phyloP scores from a whole-genome alignment of 2,797 vertebrate species.

The Denticeps clupeoides region DNA sequence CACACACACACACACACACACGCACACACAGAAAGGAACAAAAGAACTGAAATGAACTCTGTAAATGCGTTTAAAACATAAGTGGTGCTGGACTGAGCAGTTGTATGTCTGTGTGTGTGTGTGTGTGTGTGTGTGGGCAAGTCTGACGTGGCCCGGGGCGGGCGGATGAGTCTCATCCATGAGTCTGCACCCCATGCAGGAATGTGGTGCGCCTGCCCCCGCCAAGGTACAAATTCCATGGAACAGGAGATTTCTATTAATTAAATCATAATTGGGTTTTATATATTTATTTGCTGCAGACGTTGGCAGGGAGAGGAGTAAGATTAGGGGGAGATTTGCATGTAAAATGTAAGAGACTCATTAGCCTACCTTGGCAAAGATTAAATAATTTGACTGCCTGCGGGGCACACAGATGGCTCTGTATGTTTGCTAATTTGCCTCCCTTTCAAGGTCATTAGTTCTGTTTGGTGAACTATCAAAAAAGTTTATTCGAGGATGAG shows the following conservation, averaged over 20 bases:
- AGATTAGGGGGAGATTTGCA: conserved; percentile 70
- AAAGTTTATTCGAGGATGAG: conserved; percentile 63
- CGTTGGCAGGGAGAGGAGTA: conserved; percentile 53
- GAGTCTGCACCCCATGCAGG: conserved; percentile 47
- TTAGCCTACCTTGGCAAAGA: conserved; percentile 73
- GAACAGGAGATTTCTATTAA: conserved; percentile 68
- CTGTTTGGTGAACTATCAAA: conserved; percentile 66
- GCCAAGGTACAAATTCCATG: conserved; percentile 58
- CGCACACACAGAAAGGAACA: too few species aligned
- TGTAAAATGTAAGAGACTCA: conserved; percentile 70
- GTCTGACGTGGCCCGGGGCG: conserved; percentile 41
- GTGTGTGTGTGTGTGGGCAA: conserved; percentile 41
- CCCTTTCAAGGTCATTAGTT: conserved; percentile 74
- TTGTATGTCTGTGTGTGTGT: conserved; percentile 13
- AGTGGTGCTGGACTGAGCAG: too few species aligned
- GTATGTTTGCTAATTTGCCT: conserved; percentile 73
- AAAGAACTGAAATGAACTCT: too few species aligned
- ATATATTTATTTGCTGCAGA: conserved; percentile 70
- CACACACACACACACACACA: too few species aligned
- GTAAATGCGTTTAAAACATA: too few species aligned
- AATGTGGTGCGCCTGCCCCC: conserved; percentile 47
- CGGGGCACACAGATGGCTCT: conserved; percentile 71
- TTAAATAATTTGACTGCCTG: conserved; percentile 64
- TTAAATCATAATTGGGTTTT: conserved; percentile 76
- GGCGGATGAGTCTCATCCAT: conserved; percentile 48